Base-by-base conservation (phyloP, 2,888 invertebrate genomes). In the Orgyia antiqua region DNA sequence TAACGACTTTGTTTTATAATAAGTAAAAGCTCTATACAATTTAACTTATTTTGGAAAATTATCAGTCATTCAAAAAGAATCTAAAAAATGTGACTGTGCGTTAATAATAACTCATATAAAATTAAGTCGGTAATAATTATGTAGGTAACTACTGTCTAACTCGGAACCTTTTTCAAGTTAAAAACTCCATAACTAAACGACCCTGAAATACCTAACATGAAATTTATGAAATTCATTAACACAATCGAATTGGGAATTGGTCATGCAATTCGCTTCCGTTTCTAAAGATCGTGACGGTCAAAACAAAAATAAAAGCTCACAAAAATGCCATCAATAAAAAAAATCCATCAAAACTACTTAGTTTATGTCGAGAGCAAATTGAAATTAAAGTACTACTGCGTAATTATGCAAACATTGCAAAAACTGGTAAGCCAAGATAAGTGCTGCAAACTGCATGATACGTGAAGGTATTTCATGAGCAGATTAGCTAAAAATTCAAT, bases 391-490 rank as follows among this genome's bases (percentile, higher is more conserved):
- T n/a, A n/a, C n/a, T 20, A 20, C 20, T 20, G n/a, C 20, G 20
- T n/a, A 20, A 20, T 20, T 20, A 8, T 2, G n/a, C n/a, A n/a
- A n/a, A n/a, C n/a, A n/a, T n/a, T n/a, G n/a, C n/a, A n/a, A n/a
- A n/a, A n/a, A n/a, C n/a, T n/a, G 2, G 18, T 18, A 18, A 20
- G 20, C n/a, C n/a, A n/a, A n/a, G n/a, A n/a, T n/a, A n/a, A n/a
- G n/a, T 8, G n/a, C 3, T 20, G 20, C 20, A 20, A 20, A 20
- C 9, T 20, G 8, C n/a, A 24, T 13, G 5, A 20, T 29, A 36
- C 46, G 37, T 36, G 42, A 27, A 29, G 21, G 29, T 37, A 43
- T 43, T 47, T 37, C 6, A 32, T 42, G 34, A 28, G 15, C 10
- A 18, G n/a, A 12, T 5, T 18, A 12, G 4, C 2, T 3, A 6